These are phyloP conservation scores for Helostoma temminkii DNA, from an alignment of 2,797 vertebrate species.

Conservation along the genomic window DNA sequence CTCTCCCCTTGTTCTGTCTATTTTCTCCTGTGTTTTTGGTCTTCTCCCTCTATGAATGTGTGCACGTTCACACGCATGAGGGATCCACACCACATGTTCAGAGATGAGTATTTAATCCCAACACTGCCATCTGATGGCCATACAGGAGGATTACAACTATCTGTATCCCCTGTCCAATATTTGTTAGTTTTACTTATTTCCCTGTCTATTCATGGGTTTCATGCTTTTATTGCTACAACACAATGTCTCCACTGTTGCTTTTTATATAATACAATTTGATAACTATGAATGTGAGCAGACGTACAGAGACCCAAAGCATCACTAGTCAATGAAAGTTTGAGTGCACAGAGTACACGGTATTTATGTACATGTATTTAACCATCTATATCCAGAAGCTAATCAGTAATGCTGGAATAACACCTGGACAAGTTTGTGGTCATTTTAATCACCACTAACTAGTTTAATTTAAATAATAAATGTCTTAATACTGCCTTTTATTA, in stretches of 20 bases:
- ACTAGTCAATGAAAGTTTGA: background rate
- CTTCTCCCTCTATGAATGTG: background rate
- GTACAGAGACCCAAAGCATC: background rate
- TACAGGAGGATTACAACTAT: background rate
- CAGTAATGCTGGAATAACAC: too few relatives aligned
- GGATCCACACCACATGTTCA: background rate
- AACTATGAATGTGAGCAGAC: too few relatives aligned
- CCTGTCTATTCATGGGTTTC: too few relatives aligned
- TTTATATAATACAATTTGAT: too few relatives aligned
- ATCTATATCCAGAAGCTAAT: background rate
- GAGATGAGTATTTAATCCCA: conserved; percentile 31
- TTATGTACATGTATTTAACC: background rate
- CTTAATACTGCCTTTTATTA: too few relatives aligned
- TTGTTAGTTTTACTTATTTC: background rate
- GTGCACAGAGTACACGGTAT: background rate
- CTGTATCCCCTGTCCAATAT: background rate
- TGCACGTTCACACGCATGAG: background rate
- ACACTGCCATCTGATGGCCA: conserved; percentile 56
- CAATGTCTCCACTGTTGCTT: too few relatives aligned
- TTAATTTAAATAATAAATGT: too few relatives aligned
- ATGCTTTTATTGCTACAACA: too few relatives aligned
- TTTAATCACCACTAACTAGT: too few relatives aligned
- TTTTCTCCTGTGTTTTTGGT: background rate
- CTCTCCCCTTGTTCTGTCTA: background rate
- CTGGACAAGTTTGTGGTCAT: too few relatives aligned